Evolutionary conservation across 2,888 invertebrate species (phyloP).

Genomic region (Agonopterix subpropinquella): DNA sequence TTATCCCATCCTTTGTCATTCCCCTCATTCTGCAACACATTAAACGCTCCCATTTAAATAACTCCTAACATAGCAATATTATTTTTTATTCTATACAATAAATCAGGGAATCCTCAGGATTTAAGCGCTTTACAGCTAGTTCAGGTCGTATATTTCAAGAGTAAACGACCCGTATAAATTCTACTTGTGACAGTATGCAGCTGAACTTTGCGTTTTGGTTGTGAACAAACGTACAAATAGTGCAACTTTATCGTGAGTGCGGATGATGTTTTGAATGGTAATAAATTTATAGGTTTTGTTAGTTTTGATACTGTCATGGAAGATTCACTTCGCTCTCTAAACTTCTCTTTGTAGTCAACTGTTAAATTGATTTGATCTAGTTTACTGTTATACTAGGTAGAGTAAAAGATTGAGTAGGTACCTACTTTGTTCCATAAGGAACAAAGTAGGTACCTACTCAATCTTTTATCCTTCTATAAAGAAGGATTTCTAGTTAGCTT

Average conservation of each 20-base stretch:
- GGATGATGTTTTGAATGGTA: slow-evolving; percentile 4
- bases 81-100: slow-evolving; percentile 1
- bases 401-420: no score
- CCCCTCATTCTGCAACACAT: neutral
- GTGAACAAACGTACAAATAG: neutral
- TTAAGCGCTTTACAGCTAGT: slow-evolving; percentile 24
- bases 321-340: no score
- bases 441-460: no score
- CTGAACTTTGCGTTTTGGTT: slow-evolving; percentile 15
- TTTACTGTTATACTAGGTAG: no score
- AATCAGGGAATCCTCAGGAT: slow-evolving; percentile 14
- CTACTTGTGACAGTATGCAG: slow-evolving; percentile 19
- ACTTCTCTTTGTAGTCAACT: no score
- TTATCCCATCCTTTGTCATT: neutral
- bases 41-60: neutral
- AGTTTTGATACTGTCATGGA: no score
- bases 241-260: slow-evolving; percentile 3
- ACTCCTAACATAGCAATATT: no score
- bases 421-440: no score
- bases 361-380: no score
- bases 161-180: slow-evolving; percentile 33
- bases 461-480: no score
- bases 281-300: slow-evolving; percentile 2
- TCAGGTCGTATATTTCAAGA: slow-evolving; percentile 26
- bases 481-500: no score